Conservation (phyloP, 2,113 vertebrate species). For the Nothoprocta perdicaria region DNA sequence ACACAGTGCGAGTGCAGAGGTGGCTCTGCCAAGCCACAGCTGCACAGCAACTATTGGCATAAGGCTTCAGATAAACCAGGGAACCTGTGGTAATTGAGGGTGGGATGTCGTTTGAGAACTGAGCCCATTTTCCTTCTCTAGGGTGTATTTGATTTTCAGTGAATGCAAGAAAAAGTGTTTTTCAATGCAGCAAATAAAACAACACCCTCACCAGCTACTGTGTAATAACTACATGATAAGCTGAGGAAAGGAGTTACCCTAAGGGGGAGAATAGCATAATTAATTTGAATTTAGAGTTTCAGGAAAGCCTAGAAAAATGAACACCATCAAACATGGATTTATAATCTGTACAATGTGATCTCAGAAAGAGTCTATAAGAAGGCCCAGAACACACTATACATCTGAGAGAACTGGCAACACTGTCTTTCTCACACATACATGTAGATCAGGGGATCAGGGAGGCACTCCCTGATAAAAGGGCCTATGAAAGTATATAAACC, state of each 20-base stretch:
- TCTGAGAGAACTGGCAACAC: not conserved
- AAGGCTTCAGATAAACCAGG: not conserved
- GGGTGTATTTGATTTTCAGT: not conserved
- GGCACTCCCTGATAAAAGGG: not conserved
- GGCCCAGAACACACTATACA: not conserved
- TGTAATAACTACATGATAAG: not conserved
- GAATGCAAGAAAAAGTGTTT: not conserved
- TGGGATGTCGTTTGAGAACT: not conserved
- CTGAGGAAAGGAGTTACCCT: not conserved
- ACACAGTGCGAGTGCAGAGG: not conserved
- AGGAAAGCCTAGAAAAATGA: not conserved
- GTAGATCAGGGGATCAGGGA: not conserved
- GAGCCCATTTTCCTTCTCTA: not conserved
- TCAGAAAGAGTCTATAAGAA: not conserved
- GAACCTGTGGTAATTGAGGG: not conserved
- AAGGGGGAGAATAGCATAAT: not conserved
- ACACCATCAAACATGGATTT: not conserved
- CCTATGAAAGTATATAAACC: not conserved
- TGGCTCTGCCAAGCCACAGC: not conserved
- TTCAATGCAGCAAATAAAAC: not conserved
- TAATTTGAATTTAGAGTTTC: not conserved
- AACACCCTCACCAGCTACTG: not conserved
- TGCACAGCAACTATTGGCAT: not conserved
- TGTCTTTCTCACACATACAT: not conserved
- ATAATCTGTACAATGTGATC: not conserved